Evolutionary conservation across 2,888 invertebrate genomes (phyloP).

Genomic region (Steinernema carpocapsae): DNA sequence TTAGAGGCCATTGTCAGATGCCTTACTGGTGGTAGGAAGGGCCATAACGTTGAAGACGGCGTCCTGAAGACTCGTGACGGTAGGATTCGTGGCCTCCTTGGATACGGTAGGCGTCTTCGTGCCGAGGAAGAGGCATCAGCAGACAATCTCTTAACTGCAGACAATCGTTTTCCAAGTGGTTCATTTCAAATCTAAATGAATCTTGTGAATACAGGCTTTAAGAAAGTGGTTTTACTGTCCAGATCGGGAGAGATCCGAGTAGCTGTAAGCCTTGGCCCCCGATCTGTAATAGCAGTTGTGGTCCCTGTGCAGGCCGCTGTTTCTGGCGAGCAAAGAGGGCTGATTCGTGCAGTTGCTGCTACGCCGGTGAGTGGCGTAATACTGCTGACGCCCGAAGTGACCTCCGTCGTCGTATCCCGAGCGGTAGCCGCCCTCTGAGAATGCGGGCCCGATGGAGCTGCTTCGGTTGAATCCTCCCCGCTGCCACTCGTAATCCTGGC

Average conservation of each 20-base stretch:
- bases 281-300: not conserved
- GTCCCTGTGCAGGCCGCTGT: not conserved
- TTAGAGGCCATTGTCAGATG: not conserved
- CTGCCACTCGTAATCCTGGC: not conserved
- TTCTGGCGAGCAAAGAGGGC: not conserved
- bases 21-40: not conserved
- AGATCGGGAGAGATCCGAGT: not conserved
- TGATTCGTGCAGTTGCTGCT: not conserved
- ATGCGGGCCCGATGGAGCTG: not conserved
- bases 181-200: not conserved
- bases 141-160: slow-evolving; percentile 52
- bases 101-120: slow-evolving; percentile 5
- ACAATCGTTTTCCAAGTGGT: slow-evolving; percentile 45
- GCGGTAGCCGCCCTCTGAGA: not conserved
- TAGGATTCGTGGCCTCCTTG: not conserved
- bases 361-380: not conserved
- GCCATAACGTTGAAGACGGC: not conserved
- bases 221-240: too few species aligned
- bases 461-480: not conserved
- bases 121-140: slow-evolving; percentile 41
- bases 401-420: not conserved
- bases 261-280: not conserved
- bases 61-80: not conserved
- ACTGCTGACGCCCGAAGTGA: not conserved
- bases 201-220: not conserved